Base-by-base conservation (phyloP, 2,797 vertebrate genomes). In the Phoeniculus purpureus region DNA sequence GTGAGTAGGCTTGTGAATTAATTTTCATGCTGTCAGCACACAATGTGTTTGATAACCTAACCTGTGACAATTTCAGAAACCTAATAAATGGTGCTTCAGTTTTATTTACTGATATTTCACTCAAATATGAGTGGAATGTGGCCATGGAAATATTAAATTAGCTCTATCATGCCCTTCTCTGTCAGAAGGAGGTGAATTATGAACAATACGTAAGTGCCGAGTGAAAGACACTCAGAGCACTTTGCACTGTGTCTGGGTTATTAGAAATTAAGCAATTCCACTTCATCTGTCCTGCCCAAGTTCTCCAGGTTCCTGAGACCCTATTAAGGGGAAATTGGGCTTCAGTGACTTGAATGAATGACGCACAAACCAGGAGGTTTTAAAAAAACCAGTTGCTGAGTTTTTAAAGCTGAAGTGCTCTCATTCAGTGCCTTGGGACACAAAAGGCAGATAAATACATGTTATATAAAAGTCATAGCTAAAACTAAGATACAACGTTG, bases 81-180 rank as follows among this genome's bases (percentile, higher is more conserved):
- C 68, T 96, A 97, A 95, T 96, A 96, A 96, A 97, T 96, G 83
- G 70, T 84, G 61, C 91, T 95, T 94, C 95, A 93, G 81, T 92
- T 94, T 96, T 96, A 94, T 97, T 97, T 96, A 96, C 95, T 94
- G 95, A 96, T 96, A 95, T 95, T 95, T 96, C 92, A 87, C 88
- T 96, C 94, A 90, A 93, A 92, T 94, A 93, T 95, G 94, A 92
- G 96, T 95, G 91, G 91, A 95, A 93, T 89, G 90, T 85, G 70
- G 93, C 93, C 94, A 87, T 56, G 81, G 79, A 87, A 85, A 90
- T 92, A 92, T 95, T 92, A 94, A 89, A 97, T 96, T 96, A 95
- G 90, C 85, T 96, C 93, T 93, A 89, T 96, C 87, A 48, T 96
- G 96, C 92, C 97, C 95, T 96, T 96, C 89, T 86, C 86, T 97